Percentiles rank a stretch among this genome's conserved stretches.
Evolutionary conservation across 1,140 invertebrate species (phyloP).

Genomic region (Papilio helenus): DNA sequence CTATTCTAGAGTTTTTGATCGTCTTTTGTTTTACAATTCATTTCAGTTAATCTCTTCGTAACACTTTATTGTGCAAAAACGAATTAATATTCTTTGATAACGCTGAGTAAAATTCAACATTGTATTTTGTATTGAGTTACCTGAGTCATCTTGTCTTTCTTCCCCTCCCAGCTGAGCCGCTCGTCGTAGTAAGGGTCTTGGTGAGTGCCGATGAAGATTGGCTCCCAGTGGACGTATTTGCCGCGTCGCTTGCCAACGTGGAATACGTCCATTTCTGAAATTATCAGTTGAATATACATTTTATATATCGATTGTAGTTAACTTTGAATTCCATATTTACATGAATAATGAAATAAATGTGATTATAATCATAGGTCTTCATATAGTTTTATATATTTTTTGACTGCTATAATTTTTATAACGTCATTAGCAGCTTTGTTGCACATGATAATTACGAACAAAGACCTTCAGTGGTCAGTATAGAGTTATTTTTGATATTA

Average conservation of each 20-base stretch:
- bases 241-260: slow-evolving; percentile 92
- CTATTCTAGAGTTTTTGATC: no score
- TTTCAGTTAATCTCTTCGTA: background rate
- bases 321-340: background rate
- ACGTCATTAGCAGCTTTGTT: no score
- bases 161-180: slow-evolving; percentile 94
- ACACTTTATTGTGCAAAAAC: background rate
- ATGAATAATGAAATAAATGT: no score
- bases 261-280: slow-evolving; percentile 89
- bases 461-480: no score
- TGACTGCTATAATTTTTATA: no score
- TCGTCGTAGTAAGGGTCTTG: slow-evolving; percentile 94
- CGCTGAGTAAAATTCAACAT: background rate
- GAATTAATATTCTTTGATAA: background rate
- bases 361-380: no score
- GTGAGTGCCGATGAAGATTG: slow-evolving; percentile 94
- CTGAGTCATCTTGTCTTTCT: slow-evolving; percentile 97
- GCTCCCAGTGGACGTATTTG: slow-evolving; percentile 93
- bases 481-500: background rate
- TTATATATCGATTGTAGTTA: no score
- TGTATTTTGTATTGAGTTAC: slow-evolving; percentile 72
- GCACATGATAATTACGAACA: no score
- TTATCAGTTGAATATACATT: no score
- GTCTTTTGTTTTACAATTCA: no score
- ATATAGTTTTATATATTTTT: no score